phyloP scores from a whole-genome alignment of 2,113 vertebrate genomes.

The Microtus pennsylvanicus region DNA sequence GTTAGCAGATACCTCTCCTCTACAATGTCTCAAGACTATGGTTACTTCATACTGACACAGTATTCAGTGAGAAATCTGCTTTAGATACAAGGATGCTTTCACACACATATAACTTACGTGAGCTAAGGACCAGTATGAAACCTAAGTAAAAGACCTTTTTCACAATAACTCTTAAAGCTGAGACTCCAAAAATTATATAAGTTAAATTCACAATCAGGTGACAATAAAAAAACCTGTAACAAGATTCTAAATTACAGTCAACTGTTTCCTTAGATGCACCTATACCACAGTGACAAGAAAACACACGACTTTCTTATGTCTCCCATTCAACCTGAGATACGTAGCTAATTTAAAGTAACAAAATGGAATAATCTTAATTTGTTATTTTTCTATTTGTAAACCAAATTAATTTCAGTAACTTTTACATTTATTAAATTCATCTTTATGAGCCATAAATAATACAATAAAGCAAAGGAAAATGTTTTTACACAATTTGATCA shows the following conservation, averaged over 20 bases:
- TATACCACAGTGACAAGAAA: not conserved
- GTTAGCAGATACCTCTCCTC: not conserved
- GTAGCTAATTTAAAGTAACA: not conserved
- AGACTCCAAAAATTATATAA: slow-evolving; percentile 3
- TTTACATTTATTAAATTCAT: slow-evolving; percentile 19
- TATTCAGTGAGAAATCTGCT: not conserved
- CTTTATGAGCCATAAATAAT: slow-evolving; percentile 18
- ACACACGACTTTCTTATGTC: not conserved
- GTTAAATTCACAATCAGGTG: slow-evolving; percentile 35
- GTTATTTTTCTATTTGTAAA: slow-evolving; percentile 8
- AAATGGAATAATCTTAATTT: slow-evolving; percentile 2
- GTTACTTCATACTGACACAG: not conserved
- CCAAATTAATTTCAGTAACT: slow-evolving; percentile 24
- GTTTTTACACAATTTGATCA: not conserved
- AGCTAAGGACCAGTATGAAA: slow-evolving; percentile 3
- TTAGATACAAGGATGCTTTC: not conserved
- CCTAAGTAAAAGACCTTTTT: slow-evolving; percentile 16
- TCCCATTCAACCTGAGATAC: not conserved
- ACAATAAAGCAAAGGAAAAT: not conserved
- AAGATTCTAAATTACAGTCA: slow-evolving; percentile 6
- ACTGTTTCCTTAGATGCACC: not conserved
- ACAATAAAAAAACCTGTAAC: slow-evolving; percentile 6
- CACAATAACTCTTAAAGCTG: not conserved
- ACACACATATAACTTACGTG: not conserved
- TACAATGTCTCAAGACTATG: not conserved